phyloP scores from a whole-genome alignment of 2,888 invertebrate genomes.

The Agelastica alni region DNA sequence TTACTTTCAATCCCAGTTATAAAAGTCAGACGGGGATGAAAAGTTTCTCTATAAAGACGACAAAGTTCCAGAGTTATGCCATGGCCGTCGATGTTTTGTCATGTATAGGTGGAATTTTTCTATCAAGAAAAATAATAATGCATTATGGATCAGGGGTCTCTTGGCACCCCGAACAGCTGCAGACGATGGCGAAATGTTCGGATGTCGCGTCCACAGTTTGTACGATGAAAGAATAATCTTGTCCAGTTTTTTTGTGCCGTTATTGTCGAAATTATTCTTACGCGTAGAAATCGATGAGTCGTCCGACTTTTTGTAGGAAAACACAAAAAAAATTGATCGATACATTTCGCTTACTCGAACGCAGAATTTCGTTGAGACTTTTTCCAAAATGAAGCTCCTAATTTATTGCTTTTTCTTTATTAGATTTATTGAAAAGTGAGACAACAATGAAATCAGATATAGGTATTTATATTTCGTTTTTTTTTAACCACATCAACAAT shows the following conservation, averaged over 20 bases:
- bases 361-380: too few relatives aligned
- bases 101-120: conserved; percentile 26
- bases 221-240: conserved; percentile 16
- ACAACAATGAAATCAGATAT: too few relatives aligned
- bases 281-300: too few relatives aligned
- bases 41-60: conserved; percentile 31
- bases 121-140: conserved; percentile 24
- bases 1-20: conserved; percentile 28
- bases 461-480: too few relatives aligned
- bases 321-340: too few relatives aligned
- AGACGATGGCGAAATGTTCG: conserved; percentile 22
- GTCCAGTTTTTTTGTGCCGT: conserved; percentile 13
- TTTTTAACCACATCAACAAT: too few relatives aligned
- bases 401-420: too few relatives aligned
- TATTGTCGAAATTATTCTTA: conserved; percentile 6
- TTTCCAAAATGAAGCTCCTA: too few relatives aligned
- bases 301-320: too few relatives aligned
- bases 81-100: conserved; percentile 32
- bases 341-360: too few relatives aligned
- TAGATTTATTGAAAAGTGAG: too few relatives aligned
- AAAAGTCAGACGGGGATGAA: conserved; percentile 33
- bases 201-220: conserved; percentile 11
- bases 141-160: conserved; percentile 24
- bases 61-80: conserved; percentile 28
- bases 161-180: conserved; percentile 14